Base-by-base conservation (phyloP, 1,140 invertebrate genomes). In the Drosophila pandora region DNA sequence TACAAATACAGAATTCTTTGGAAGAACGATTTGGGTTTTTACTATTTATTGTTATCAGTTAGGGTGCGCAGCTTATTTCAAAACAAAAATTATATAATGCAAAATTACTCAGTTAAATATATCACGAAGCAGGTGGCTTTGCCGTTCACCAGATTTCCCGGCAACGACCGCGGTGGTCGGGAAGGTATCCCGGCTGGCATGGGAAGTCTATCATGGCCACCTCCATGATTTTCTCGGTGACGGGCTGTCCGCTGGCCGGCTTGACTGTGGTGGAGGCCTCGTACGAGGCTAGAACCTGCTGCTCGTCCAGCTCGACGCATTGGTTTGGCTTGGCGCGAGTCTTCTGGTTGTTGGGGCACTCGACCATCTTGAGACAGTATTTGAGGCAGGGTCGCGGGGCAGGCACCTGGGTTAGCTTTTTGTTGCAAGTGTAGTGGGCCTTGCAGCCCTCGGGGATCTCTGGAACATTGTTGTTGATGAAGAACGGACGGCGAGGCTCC, bases 161-260 rank as follows among this genome's bases (percentile, higher is more conserved):
- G 23, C 90, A 91, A 30, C 87, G 90, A 7, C 90, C 90, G 6
- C 83, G 76, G 45, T 65, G 72, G 57, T 91, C 90, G 55, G 90
- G 90, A 50, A 90, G 54, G 43, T 90, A 91, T 34, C 90, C 90
- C 0, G 90, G 90, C 50, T 91, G 90, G 47, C 90, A 91, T 32
- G 90, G 90, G 17, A 91, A 91, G 56, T 90, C 90, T 54, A 91
- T 91, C 90, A 91, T 88, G 37, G 85, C 83, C 22, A 91, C 87
- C 32, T 76, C 56, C 84, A 84, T 87, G 12, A 81, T 60, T 17
- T 64, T 62, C 13, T 80, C 73, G 17, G 55, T 76, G 22, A 43
- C 28, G 43, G 54, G 17, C 43, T 61, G 12, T 7, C 61, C 22
- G 10, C 21, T 23, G 22, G 37, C 30, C 2, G 60, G 21, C 8